Base-by-base conservation (phyloP, 2,113 vertebrate genomes). In the Dissostichus mawsoni region DNA sequence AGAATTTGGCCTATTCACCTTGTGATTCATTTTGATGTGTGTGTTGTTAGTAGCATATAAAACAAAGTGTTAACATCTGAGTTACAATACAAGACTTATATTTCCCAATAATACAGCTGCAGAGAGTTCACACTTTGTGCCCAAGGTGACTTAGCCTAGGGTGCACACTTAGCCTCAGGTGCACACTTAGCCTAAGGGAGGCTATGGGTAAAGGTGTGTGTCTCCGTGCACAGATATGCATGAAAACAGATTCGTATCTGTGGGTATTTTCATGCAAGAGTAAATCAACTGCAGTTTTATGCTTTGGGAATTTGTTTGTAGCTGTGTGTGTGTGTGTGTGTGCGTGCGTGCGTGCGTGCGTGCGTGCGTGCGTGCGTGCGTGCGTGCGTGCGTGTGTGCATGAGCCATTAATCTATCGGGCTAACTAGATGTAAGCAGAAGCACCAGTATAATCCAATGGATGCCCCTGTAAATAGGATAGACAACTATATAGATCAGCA, bases 401-500 rank as follows among this genome's bases (percentile, higher is more conserved):
- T 17, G 57, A 78, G 56, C 45, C 69, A 89, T 87, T 71, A 83
- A 77, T 90, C 80, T 59, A 64, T 64, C 64, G 80, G 51, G 29
- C 83, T 82, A 84, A 81, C 78, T 72, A 82, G 79, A 91, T 84
- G 81, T 53, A 86, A 74, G 79, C 81, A 81, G 72, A 83, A 64
- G 67, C 36, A 76, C 85, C 73, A n/a, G 67, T 83, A 59, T 88
- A 84, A 91, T 86, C 85, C 83, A 81, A 63, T 78, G 78, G 76
- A 85, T 80, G 79, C 68, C 75, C 64, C 83, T 83, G 85, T 88
- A 91, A 88, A 90, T 57, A 83, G 81, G 79, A 85, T 36, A 73
- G 87, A 83, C 86, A 79, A 83, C 81, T 84, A 78, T 87, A 90
- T 87, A 86, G 76, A 90, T 90, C 75, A 85, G 76, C 71, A 58